Base-by-base conservation (phyloP, 2,113 vertebrate genomes). In the western clawed frog (Xenopus tropicalis) region DNA sequence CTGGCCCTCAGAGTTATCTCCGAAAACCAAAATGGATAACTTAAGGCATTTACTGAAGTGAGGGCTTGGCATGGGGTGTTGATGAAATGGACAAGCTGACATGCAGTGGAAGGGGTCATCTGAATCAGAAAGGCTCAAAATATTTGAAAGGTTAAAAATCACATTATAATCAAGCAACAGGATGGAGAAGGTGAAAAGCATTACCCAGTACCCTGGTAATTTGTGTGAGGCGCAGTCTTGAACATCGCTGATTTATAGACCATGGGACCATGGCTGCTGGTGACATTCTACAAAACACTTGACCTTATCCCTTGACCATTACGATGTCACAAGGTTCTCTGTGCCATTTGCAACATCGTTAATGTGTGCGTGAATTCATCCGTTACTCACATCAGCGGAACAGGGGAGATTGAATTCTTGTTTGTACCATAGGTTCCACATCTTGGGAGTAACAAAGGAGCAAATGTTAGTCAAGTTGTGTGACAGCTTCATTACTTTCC, bases 401-500 rank as follows among this genome's bases (percentile, higher is more conserved):
- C 13, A 52, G 65, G 67, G 66, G 78, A 61, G 70, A 57, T 37
- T 37, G n/a, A 63, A 37, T 37, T 37, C 29, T 37, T 37, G 10
- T 73, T 29, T 63, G 37, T 73, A 1, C 46, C 4, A 11, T 57
- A 20, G 19, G 14, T 57, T 57, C 11, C 29, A 37, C 29, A 37
- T 57, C 19, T n/a, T 57, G 65, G 48, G 80, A 77, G 77, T 69
- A 21, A 24, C 0, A 22, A 0, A 11, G 54, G 69, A 64, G 65
- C 59, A 76, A 77, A 68, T 80, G 57, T 59, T 57, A 78, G 65
- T 64, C 56, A 2, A 61, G 70, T 74, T 29, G 4, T 20, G 58
- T 1, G 2, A 43, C 66, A 37, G 2, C 29, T 37, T 37, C 10
- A 37, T 37, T 57, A 51, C 69, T 71, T 75, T 70, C 46, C 71